Conservation (phyloP, 2,888 invertebrate genomes). For the Drosophila buzzatii region DNA sequence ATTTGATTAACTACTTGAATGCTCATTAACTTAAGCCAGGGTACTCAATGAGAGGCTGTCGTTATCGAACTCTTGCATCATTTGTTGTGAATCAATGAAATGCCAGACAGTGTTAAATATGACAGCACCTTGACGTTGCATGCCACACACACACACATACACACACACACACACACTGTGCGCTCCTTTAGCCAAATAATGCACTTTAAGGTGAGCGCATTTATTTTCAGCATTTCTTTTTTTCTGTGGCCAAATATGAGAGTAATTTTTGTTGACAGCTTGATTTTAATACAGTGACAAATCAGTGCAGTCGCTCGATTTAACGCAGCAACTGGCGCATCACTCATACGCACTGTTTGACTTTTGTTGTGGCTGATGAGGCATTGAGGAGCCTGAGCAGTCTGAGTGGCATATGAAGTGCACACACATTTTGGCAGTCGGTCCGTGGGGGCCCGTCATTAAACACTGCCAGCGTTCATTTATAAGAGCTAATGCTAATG, state of each 20-base stretch:
- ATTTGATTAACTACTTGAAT: not conserved
- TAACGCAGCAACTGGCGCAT: slow-evolving; percentile 28
- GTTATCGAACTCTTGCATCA: slow-evolving; percentile 18
- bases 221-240: slow-evolving; percentile 26
- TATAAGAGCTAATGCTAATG: slow-evolving; percentile 68
- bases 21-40: not conserved
- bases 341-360: slow-evolving; percentile 46
- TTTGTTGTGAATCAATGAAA: slow-evolving; percentile 65
- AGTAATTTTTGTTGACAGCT: slow-evolving; percentile 37
- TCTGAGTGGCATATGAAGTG: slow-evolving; percentile 18
- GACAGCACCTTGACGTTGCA: slow-evolving; percentile 47
- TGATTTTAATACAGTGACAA: slow-evolving; percentile 39
- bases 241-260: slow-evolving; percentile 28
- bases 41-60: not conserved
- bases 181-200: slow-evolving; percentile 63
- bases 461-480: slow-evolving; percentile 45
- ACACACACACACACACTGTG: not conserved
- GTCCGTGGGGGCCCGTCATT: slow-evolving; percentile 20
- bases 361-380: slow-evolving; percentile 11
- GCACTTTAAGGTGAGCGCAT: slow-evolving; percentile 56
- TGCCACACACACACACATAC: slow-evolving; percentile 8
- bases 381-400: not conserved
- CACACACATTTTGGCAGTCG: slow-evolving; percentile 11
- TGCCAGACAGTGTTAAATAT: slow-evolving; percentile 57
- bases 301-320: slow-evolving; percentile 36